Evolutionary conservation across 2,113 vertebrate genomes (phyloP), one percentile per base, ranked within the genome.

Genomic region (Oreotrochilus melanogaster): DNA sequence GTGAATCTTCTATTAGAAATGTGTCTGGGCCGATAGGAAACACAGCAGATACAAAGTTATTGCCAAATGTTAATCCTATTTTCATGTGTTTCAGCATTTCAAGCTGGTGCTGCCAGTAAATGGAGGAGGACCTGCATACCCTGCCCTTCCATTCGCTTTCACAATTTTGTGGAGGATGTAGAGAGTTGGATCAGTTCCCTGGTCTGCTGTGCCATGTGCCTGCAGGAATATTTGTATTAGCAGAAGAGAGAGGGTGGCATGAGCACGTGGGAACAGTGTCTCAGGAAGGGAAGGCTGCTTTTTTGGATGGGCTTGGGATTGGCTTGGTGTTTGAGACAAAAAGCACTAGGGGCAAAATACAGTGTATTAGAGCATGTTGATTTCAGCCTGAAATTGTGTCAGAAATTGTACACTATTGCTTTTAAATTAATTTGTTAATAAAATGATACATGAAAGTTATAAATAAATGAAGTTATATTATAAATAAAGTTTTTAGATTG

Each of bases 11-110:
- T 48, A 27, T 56, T 37, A 35, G 86, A 54, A 86, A 64, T 23
- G 47, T 81, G 81, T 24, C 57, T 30, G 53, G 85, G 45, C 71
- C 73, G 82, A 47, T 30, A 61, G 0, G 30, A 76, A 43, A 7
- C 8, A 2, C 24, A 21, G 75, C 53, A 2, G 12, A 69, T 18
- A 18, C 0, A 18, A 33, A 87, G 73, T 18, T 0, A 0, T 23
- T 71, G 83, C 80, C 84, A 84, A 87, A 18, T 2, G 43, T 78
- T 91, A 74, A 74, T 91, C 73, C 76, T 67, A 0, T 87, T 89
- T 78, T 70, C 7, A 8, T 60, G 35, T 24, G 33, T 58, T 83
- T 76, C 78, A 42, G 67, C 19, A 3, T 79, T 88, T 72, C 10
- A 28, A 27, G 42, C 67, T 76, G 90, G 67, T n/a, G 15, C 30